Conservation (phyloP, 2,888 invertebrate genomes). For the Drosophila gaucha region DNA sequence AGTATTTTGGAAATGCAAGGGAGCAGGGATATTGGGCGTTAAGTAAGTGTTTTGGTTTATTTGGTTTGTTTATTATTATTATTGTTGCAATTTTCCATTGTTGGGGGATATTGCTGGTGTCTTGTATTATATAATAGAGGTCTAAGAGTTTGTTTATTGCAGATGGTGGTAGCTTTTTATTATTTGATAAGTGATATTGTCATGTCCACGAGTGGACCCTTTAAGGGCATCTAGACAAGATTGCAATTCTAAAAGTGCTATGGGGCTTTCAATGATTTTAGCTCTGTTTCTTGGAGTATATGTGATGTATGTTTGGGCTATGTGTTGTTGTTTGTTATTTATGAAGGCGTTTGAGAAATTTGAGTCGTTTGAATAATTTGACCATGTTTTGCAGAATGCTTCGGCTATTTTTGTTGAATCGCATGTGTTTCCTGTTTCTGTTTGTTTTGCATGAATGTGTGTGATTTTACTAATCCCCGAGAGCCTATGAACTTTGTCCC, state of each 20-base stretch:
- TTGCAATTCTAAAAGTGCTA: background rate
- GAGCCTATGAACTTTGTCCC: background rate
- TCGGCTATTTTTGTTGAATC: background rate
- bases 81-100: background rate
- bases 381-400: background rate
- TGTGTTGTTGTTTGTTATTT: background rate
- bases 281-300: background rate
- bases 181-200: constrained; percentile 1
- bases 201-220: background rate
- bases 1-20: too few relatives aligned
- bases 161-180: background rate
- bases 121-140: too few relatives aligned
- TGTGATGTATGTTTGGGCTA: background rate
- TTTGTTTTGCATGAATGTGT: background rate
- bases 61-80: background rate
- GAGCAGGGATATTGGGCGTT: too few relatives aligned
- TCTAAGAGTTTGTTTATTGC: too few relatives aligned
- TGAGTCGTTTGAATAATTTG: background rate
- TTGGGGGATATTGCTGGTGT: too few relatives aligned
- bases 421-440: background rate
- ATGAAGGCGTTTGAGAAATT: background rate
- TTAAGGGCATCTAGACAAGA: background rate
- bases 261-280: background rate
- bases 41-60: background rate
- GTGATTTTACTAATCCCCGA: background rate